Conservation (phyloP, 1,140 invertebrate genomes). For the Nasonia vitripennis region DNA sequence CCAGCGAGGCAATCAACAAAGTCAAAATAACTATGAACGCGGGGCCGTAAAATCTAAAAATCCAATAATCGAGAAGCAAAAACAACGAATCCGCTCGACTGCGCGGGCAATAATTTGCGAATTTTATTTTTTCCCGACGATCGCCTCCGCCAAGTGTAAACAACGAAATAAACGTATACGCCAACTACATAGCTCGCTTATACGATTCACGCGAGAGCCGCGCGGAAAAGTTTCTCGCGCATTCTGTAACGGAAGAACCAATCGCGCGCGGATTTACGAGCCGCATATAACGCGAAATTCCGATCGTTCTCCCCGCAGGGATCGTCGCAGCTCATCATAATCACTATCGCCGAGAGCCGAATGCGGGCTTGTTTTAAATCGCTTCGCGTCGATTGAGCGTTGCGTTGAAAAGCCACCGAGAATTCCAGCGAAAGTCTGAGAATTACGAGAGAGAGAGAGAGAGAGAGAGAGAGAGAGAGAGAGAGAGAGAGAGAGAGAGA, state of each 20-base stretch:
- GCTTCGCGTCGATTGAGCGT: too few relatives aligned
- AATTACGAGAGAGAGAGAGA: too few relatives aligned
- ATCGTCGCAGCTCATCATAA: not conserved
- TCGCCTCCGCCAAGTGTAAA: not conserved
- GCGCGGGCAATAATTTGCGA: not conserved
- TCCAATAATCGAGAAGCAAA: not conserved
- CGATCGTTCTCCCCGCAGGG: not conserved
- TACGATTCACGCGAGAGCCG: not conserved
- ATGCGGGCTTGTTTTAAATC: not conserved
- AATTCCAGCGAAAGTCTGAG: too few relatives aligned
- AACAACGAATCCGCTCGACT: not conserved
- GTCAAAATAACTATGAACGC: too few relatives aligned
- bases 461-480: too few relatives aligned
- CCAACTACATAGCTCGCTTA: not conserved
- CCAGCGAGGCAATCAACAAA: too few relatives aligned
- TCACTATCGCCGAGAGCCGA: not conserved
- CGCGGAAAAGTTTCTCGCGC: not conserved
- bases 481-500: too few relatives aligned
- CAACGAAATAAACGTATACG: not conserved
- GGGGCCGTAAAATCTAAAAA: not conserved
- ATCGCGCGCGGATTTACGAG: not conserved
- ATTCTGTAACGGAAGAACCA: not conserved
- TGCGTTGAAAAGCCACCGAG: too few relatives aligned
- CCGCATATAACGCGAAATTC: not conserved
- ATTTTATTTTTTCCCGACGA: not conserved